Evolutionary conservation across 2,888 invertebrate species (phyloP), one percentile per base, ranked within the genome.

Genomic region (Dioctria rufipes): DNA sequence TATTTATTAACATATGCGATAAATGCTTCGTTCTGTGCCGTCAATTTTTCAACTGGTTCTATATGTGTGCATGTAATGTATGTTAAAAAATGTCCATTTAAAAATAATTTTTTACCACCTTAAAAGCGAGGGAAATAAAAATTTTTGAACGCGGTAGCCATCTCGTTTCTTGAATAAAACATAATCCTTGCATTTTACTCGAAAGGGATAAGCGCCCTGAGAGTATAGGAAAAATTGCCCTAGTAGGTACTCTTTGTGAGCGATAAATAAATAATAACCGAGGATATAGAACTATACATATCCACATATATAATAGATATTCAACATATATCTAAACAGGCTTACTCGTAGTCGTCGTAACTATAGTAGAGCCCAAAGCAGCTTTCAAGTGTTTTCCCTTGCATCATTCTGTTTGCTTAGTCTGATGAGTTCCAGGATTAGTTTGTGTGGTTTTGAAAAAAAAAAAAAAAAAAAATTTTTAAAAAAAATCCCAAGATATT

Each of bases 351-450:
- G 25, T 25, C 2, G 25, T 25, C 25, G 46, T 46, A 37, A 39
- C 73, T 58, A 58, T 51, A 25, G 25, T 25, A 25, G 25, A 25
- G 25, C 25, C 58, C 43, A 60, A 49, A 63, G 63, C 43, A 63
- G 60, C 42, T 77, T 77, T 77, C 77, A 63, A 77, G 77, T 77
- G 77, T 66, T 66, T 78, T 78, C 78, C n/a, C 78, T 78, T 78
- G 49, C 78, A 78, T 66, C 51, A 78, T 78, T 69, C 78, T 80
- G 80, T 82, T 82, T 82, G 82, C 80, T 78, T 73, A 82, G 63
- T 69, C 65, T 82, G 82, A 82, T 82, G 82, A 82, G 80, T 82
- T 80, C 65, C 60, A 73, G 58, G 67, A 79, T 79, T 79, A 67
- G 58, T 79, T 79, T 60, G 54, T 60, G 66, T 25, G 66, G 58